Base-by-base conservation (phyloP, 1,140 invertebrate species). In the Cecropterus lyciades region DNA sequence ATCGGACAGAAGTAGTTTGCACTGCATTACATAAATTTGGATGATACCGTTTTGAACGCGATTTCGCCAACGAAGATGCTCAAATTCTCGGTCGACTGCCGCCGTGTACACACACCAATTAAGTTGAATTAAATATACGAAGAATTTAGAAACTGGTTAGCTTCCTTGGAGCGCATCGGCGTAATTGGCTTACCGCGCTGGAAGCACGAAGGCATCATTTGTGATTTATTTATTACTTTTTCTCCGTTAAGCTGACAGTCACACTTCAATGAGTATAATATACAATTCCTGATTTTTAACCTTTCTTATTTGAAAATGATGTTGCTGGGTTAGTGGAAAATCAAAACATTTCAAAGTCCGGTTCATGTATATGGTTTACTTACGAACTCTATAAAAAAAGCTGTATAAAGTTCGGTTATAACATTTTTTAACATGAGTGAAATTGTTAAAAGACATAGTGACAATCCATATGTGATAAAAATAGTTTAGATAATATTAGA, bases 121-220 rank as follows among this genome's bases (percentile, higher is more conserved):
- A 89, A 88, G 83, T 75, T 89, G 77, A 89, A 91, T 91, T 88
- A 89, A 91, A 90, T 88, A 85, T 87, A 90, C 87, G 80, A 87
- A 90, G 87, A 92, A 92, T 90, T 90, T 92, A 92, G 89, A 90
- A 92, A 92, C 84, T 90, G 84, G 79, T 87, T 87, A 87, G 81
- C 87, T 90, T 90, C 82, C 87, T 89, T 88, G 84, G 87, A 92
- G 86, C 89, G 89, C 87, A 89, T 85, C 89, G 87, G 70, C 67
- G 80, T 92, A 92, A 92, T 92, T 92, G 87, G 88, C 87, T 84
- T 84, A 82, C 82, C 80, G 73, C 72, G 83, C 75, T 79, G 73
- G 75, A 77, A 85, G 80, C 79, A 87, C 81, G 80, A 77, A 87
- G 78, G 79, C 80, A 84, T 87, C 78, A 82, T 83, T 80, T 84